Percentiles rank a stretch among this genome's conserved stretches.
Evolutionary conservation across 2,113 vertebrate species (phyloP).

Genomic region (Istiophorus platypterus): DNA sequence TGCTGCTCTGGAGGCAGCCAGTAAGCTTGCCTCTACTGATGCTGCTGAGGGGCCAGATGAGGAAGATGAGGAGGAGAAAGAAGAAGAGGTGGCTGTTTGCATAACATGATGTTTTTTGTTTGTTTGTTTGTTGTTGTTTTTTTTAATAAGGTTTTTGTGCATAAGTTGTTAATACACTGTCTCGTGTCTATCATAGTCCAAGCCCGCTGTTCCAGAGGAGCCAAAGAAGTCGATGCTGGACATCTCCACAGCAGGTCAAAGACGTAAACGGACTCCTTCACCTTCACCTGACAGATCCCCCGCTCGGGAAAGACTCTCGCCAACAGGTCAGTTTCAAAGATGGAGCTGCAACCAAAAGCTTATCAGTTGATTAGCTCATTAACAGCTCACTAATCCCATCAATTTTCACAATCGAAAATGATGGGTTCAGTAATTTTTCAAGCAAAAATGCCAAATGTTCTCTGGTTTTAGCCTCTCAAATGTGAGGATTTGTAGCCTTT

Average conservation of each 20-base stretch:
- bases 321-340: conserved; percentile 65
- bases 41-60: conserved; percentile 77
- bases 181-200: conserved; percentile 49
- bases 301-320: conserved; percentile 59
- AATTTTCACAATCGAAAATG: no score
- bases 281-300: conserved; percentile 70
- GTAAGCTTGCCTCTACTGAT: conserved; percentile 85
- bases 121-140: no score
- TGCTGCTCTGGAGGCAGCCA: conserved; percentile 88
- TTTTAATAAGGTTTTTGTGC: not conserved
- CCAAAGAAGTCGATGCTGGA: conserved; percentile 71
- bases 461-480: no score
- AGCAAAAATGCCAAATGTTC: no score
- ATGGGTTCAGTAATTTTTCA: no score
- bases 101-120: rapidly evolving
- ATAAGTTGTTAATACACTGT: not conserved
- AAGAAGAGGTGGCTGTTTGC: conserved; percentile 68
- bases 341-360: not conserved
- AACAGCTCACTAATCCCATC: no score
- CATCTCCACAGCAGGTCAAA: conserved; percentile 50
- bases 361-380: no score
- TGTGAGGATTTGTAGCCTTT: no score
- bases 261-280: conserved; percentile 56
- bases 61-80: conserved; percentile 82
- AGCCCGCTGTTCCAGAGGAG: conserved; percentile 52